A percentile compares a stretch with the other conserved stretches of the same genome.
Conservation (phyloP, 2,888 invertebrate genomes). For the Andrena dorsata region DNA sequence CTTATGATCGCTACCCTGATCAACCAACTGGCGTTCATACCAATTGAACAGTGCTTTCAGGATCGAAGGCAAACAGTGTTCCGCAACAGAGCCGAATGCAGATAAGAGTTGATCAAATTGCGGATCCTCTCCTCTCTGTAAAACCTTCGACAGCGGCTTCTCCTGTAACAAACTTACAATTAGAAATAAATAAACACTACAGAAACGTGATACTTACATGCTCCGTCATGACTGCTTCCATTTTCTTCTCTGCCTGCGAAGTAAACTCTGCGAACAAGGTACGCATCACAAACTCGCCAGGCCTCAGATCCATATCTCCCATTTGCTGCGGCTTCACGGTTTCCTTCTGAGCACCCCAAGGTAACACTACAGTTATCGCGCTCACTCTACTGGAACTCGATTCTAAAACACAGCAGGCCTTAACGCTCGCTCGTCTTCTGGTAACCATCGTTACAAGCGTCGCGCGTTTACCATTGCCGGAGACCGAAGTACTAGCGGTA, state of each 20-base stretch:
- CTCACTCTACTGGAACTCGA: conserved; percentile 83
- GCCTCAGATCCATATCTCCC: conserved; percentile 90
- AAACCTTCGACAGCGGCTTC: conserved; percentile 96
- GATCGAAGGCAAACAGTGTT: conserved; percentile 98
- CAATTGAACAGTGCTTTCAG: conserved; percentile 96
- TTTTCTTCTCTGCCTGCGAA: conserved; percentile 96
- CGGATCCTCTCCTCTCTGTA: conserved; percentile 98
- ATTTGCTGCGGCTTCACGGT: conserved; percentile 82
- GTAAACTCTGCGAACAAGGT: conserved; percentile 98
- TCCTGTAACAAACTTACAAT: conserved; percentile 87
- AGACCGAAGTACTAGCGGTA: conserved; percentile 83
- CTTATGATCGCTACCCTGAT: conserved; percentile 88
- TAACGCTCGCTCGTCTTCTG: conserved; percentile 9
- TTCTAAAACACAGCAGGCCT: conserved; percentile 70
- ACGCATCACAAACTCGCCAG: conserved; percentile 98
- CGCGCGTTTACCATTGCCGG: conserved; percentile 81
- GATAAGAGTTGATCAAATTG: conserved; percentile 97
- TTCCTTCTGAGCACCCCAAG: conserved; percentile 94
- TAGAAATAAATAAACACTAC: conserved; percentile 18
- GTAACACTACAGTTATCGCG: conserved; percentile 86
- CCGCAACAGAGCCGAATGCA: conserved; percentile 97
- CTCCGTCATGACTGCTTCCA: conserved; percentile 97
- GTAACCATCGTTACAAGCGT: neutral
- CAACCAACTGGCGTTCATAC: conserved; percentile 95
- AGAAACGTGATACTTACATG: conserved; percentile 86